Evolutionary conservation across 2,113 vertebrate species (phyloP).

Genomic region (Enhydra lutris): DNA sequence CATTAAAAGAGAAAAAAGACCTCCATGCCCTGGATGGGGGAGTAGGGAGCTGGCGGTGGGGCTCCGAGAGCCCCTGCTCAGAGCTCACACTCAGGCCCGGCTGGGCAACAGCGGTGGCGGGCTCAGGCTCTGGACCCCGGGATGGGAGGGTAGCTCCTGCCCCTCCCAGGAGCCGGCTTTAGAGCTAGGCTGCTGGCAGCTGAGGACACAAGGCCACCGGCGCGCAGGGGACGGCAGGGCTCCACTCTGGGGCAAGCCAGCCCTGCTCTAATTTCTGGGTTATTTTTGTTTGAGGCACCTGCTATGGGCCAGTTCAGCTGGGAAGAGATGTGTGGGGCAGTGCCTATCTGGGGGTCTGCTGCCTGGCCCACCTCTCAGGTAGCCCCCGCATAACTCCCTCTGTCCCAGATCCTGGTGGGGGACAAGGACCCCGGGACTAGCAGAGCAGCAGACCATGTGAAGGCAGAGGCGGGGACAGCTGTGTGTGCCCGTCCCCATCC

Average conservation of each 20-base stretch:
- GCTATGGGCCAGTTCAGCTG: not conserved
- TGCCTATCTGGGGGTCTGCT: not conserved
- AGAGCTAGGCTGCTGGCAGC: not conserved
- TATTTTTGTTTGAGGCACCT: conserved; percentile 44
- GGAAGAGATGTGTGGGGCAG: conserved; percentile 18
- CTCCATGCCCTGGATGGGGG: not conserved
- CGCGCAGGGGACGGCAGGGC: fast-evolving
- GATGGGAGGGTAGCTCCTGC: not conserved
- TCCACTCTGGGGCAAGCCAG: not conserved
- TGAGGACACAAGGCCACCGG: not conserved
- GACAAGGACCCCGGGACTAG: not conserved
- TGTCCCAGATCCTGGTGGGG: not conserved
- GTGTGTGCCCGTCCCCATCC: not conserved
- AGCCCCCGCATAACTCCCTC: not conserved
- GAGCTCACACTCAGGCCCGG: not conserved
- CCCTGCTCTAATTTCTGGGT: conserved; percentile 12
- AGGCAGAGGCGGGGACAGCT: not conserved
- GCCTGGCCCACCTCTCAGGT: not conserved
- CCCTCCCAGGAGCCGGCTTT: not conserved
- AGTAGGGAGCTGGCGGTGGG: not conserved
- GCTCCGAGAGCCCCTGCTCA: not conserved
- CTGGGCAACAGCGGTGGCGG: not conserved
- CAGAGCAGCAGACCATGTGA: not conserved
- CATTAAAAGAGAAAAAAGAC: not conserved
- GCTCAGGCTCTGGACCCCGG: fast-evolving